Conservation (phyloP, 2,888 invertebrate species). For the Sminthurides aquaticus region DNA sequence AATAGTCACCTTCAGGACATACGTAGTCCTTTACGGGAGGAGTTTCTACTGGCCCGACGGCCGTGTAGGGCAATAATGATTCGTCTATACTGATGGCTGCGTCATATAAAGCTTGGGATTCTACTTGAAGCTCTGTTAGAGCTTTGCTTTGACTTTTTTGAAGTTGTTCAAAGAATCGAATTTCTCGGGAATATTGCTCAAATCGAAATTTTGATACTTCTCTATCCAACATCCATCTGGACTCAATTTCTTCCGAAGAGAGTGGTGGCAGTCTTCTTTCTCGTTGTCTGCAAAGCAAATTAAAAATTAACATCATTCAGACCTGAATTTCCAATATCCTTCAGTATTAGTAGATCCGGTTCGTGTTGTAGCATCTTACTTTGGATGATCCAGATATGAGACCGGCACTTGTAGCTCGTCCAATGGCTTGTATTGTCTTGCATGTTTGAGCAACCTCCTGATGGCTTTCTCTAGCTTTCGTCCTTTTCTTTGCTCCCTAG, state of each 20-base stretch:
- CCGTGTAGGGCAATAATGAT: slow-evolving; percentile 59
- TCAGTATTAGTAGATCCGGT: too few relatives aligned
- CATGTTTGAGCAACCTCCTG: slow-evolving; percentile 67
- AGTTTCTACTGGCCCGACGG: slow-evolving; percentile 69
- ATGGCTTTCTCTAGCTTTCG: slow-evolving; percentile 83
- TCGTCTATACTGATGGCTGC: slow-evolving; percentile 76
- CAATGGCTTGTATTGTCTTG: slow-evolving; percentile 79
- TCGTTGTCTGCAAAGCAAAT: slow-evolving; percentile 50
- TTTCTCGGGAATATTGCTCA: slow-evolving; percentile 57
- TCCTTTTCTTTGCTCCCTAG: slow-evolving; percentile 71
- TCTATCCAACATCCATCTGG: slow-evolving; percentile 60
- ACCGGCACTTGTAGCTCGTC: slow-evolving; percentile 73
- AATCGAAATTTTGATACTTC: slow-evolving; percentile 68
- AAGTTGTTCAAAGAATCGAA: slow-evolving; percentile 62
- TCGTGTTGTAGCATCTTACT: too few relatives aligned
- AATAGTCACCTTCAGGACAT: slow-evolving; percentile 83
- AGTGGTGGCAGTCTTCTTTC: slow-evolving; percentile 51
- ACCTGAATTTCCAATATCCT: too few relatives aligned
- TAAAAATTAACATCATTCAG: slow-evolving; percentile 12
- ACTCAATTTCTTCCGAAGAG: slow-evolving; percentile 57
- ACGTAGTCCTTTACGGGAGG: slow-evolving; percentile 74
- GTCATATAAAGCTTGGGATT: slow-evolving; percentile 78
- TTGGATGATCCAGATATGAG: slow-evolving; percentile 57
- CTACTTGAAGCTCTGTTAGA: slow-evolving; percentile 66
- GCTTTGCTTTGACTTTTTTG: slow-evolving; percentile 67